Conservation (phyloP, 1,140 invertebrate species). For the Drosophila ficusphila region DNA sequence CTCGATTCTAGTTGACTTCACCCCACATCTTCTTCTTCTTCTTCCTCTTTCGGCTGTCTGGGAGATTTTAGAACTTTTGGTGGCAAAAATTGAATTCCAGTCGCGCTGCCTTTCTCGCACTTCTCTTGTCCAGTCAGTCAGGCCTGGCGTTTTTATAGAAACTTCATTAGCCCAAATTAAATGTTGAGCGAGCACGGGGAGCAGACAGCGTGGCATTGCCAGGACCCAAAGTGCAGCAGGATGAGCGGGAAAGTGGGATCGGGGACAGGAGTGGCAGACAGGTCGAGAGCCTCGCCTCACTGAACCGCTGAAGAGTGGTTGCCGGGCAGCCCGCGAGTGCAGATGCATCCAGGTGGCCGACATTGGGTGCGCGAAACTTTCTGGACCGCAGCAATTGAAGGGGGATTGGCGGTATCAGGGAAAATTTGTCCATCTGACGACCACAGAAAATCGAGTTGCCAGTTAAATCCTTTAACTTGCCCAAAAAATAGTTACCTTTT, state of each 20-base stretch:
- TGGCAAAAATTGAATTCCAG: constrained; percentile 51
- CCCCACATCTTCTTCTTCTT: constrained; percentile 38
- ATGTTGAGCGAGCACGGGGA: constrained; percentile 64
- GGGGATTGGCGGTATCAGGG: neutral
- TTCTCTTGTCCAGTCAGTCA: constrained; percentile 12
- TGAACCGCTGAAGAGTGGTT: constrained; percentile 31
- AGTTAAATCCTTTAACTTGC: constrained; percentile 20
- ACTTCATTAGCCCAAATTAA: constrained; percentile 79
- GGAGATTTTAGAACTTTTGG: constrained; percentile 27
- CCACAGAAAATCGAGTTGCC: constrained; percentile 3
- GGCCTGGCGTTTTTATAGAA: constrained; percentile 56
- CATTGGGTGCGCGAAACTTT: constrained; percentile 17
- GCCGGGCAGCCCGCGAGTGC: neutral
- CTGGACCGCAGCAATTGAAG: constrained; percentile 7
- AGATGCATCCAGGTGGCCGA: constrained; percentile 8
- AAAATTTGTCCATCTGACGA: constrained; percentile 2
- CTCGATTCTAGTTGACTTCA: constrained; percentile 39
- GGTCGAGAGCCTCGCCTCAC: constrained; percentile 14
- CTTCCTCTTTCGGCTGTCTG: too few relatives aligned
- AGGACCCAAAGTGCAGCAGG: constrained; percentile 3
- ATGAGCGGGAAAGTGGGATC: neutral
- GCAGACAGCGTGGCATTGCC: constrained; percentile 72
- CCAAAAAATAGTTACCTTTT: constrained; percentile 19
- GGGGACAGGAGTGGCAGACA: constrained; percentile 8
- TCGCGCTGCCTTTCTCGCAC: constrained; percentile 9